phyloP scores from a whole-genome alignment of 2,888 invertebrate species.

The Limenitis arthemis region DNA sequence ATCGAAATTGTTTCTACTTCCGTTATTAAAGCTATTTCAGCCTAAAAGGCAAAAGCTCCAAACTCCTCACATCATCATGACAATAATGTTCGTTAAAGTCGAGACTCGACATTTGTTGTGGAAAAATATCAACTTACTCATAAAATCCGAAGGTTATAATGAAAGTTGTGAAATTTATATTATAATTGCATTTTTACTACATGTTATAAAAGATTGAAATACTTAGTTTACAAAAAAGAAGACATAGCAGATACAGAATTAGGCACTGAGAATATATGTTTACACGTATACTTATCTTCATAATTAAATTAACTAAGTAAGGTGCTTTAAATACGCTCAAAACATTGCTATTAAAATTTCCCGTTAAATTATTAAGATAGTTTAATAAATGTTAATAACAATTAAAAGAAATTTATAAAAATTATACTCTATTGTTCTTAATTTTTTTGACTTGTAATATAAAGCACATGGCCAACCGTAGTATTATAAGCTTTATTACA shows the following conservation, averaged over 20 bases:
- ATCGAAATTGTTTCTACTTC: no score
- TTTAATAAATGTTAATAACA: not conserved
- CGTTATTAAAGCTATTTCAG: no score
- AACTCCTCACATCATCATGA: constrained; percentile 11
- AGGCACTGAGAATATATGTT: no score
- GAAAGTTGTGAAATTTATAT: constrained; percentile 9
- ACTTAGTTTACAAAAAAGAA: no score
- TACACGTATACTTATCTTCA: no score
- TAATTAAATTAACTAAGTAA: no score
- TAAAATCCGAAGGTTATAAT: constrained; percentile 21
- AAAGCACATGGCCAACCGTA: not conserved
- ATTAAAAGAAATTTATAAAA: constrained; percentile 8
- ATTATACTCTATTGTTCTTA: constrained; percentile 4
- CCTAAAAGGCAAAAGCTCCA: not conserved
- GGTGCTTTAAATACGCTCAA: no score
- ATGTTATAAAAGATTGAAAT: no score
- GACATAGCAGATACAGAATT: no score
- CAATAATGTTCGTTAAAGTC: constrained; percentile 18
- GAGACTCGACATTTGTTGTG: constrained; percentile 14
- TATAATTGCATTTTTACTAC: constrained; percentile 7
- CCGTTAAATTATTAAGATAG: not conserved
- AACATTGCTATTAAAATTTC: not conserved
- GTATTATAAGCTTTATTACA: not conserved
- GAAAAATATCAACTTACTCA: constrained; percentile 19
- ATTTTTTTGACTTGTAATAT: not conserved